These are phyloP conservation scores for Elysia crispata DNA, from an alignment of 2,888 invertebrate genomes.

Conservation along the genomic window DNA sequence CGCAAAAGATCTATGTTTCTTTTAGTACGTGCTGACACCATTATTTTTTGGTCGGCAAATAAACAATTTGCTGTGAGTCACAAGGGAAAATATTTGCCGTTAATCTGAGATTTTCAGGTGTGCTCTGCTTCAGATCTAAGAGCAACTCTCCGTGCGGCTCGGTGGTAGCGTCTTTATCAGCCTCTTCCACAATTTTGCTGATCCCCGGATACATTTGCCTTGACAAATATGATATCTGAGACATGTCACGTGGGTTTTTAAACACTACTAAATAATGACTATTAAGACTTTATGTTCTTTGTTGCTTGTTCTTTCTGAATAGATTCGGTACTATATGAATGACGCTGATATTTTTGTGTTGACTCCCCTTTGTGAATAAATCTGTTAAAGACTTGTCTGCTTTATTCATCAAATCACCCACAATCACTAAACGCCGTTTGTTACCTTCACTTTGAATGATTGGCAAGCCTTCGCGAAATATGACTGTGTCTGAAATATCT, in stretches of 20 bases:
- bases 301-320: conserved; percentile 32
- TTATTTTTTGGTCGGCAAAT: conserved; percentile 29
- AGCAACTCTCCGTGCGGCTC: conserved; percentile 38
- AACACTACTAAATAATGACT: conserved; percentile 25
- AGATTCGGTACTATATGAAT: conserved; percentile 33
- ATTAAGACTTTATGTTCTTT: conserved; percentile 31
- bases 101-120: conserved; percentile 31
- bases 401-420: conserved; percentile 36
- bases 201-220: conserved; percentile 39
- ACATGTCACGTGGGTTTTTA: neutral
- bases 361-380: conserved; percentile 36
- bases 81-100: conserved; percentile 36
- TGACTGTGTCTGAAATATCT: neutral
- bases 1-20: neutral
- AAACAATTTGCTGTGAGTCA: conserved; percentile 9
- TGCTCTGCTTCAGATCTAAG: conserved; percentile 40
- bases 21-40: neutral
- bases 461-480: conserved; percentile 24
- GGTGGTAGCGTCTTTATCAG: conserved; percentile 22
- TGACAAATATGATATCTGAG: conserved; percentile 10
- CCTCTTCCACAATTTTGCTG: conserved; percentile 15
- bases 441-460: neutral
- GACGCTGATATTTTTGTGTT: conserved; percentile 20
- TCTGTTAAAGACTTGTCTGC: conserved; percentile 12
- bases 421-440: neutral